These are phyloP conservation scores for Coptodon bakossiorum DNA, from an alignment of 2,113 vertebrate genomes.

Conservation along the genomic window DNA sequence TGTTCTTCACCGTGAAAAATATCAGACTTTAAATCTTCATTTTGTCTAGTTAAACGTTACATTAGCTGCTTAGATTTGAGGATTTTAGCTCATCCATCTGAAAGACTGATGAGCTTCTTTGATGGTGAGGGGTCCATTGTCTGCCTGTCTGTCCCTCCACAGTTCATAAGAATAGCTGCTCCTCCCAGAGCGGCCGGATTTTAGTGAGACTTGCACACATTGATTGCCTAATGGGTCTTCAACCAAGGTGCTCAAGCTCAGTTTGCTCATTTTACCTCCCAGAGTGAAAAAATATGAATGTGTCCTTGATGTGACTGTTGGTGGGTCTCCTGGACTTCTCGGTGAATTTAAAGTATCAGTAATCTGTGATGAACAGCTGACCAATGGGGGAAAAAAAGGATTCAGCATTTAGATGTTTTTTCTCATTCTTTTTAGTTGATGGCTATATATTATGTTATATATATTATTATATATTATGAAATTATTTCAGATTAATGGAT, in stretches of 20 bases:
- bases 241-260: neutral
- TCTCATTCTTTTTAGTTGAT: neutral
- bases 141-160: neutral
- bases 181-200: neutral
- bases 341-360: neutral
- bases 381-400: neutral
- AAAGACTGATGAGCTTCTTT: neutral
- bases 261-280: neutral
- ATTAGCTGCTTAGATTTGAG: neutral
- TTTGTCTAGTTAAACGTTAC: neutral
- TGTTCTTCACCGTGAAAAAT: neutral
- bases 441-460: neutral
- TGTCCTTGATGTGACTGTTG: neutral
- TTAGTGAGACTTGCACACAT: neutral
- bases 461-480: neutral
- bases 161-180: neutral
- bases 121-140: neutral
- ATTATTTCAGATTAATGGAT: neutral
- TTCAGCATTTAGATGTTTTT: neutral
- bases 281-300: neutral
- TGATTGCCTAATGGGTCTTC: neutral
- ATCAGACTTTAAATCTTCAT: neutral
- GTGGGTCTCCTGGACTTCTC: neutral
- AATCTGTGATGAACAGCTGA: neutral
- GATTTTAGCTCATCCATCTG: neutral